Conservation (phyloP, 2,888 invertebrate species). For the Patella ulyssiponensis region DNA sequence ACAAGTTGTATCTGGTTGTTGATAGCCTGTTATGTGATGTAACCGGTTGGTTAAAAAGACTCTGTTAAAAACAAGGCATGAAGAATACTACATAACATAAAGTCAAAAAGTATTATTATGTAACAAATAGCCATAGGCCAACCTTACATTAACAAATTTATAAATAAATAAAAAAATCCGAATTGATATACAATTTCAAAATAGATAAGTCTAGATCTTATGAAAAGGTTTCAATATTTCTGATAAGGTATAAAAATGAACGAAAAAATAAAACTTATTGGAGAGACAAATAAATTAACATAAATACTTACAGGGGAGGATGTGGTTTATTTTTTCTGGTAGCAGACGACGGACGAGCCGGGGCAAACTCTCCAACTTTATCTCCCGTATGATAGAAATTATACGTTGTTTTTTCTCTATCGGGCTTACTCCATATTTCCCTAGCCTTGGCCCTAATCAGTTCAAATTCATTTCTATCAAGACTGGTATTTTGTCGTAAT, state of each 20-base stretch:
- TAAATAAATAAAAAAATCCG: no score
- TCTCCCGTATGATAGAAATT: constrained; percentile 48
- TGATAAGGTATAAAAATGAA: not conserved
- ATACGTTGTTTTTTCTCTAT: constrained; percentile 55
- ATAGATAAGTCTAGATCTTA: no score
- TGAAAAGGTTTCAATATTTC: not conserved
- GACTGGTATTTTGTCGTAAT: constrained; percentile 37
- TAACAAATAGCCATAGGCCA: no score
- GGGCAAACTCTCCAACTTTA: constrained; percentile 47
- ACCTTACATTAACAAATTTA: no score
- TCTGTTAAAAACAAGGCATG: constrained; percentile 42
- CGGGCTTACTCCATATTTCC: constrained; percentile 49
- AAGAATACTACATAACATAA: not conserved
- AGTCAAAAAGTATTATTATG: no score
- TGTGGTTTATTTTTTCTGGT: constrained; percentile 64
- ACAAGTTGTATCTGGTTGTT: constrained; percentile 60
- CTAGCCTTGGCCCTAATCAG: constrained; percentile 54
- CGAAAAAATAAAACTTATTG: not conserved
- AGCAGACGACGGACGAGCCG: constrained; percentile 55
- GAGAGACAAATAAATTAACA: not conserved
- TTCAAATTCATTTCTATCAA: constrained; percentile 47
- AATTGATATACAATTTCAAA: no score
- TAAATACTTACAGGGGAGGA: constrained; percentile 59
- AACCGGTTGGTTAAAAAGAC: constrained; percentile 64
- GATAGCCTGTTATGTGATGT: constrained; percentile 63